A percentile compares a stretch with the other conserved stretches of the same genome.
These are phyloP conservation scores for Aphaenogaster floridana DNA, from an alignment of 1,140 invertebrate species.

Conservation along the genomic window DNA sequence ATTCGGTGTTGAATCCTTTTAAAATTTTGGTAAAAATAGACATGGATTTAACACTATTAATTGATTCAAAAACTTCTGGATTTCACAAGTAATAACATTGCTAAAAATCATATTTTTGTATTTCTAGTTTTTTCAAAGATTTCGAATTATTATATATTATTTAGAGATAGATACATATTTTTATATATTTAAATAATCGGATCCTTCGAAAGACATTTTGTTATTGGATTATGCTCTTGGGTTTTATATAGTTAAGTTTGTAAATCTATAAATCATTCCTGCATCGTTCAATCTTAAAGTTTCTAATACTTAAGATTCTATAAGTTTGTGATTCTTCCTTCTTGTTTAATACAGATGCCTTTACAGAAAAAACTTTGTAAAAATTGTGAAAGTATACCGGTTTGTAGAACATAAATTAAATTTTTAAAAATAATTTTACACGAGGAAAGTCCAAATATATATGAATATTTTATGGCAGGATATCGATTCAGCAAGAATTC, in stretches of 20 bases:
- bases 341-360: neutral
- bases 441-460: neutral
- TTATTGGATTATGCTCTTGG: neutral
- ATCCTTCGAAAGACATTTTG: neutral
- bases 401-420: neutral
- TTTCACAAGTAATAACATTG: neutral
- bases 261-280: neutral
- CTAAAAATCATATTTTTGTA: neutral
- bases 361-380: neutral
- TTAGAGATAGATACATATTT: neutral
- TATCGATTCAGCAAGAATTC: slow-evolving; percentile 20
- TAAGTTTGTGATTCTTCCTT: slow-evolving; percentile 1
- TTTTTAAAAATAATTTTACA: neutral
- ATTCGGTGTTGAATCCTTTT: neutral
- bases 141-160: neutral
- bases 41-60: no score
- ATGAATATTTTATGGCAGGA: neutral
- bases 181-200: neutral
- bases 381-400: neutral
- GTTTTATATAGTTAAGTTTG: neutral
- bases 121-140: neutral
- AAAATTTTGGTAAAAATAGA: neutral
- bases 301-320: slow-evolving; percentile 14
- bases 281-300: neutral
- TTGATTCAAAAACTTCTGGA: neutral